phyloP scores from a whole-genome alignment of 2,113 vertebrate genomes.

The Leucopternis melanops region DNA sequence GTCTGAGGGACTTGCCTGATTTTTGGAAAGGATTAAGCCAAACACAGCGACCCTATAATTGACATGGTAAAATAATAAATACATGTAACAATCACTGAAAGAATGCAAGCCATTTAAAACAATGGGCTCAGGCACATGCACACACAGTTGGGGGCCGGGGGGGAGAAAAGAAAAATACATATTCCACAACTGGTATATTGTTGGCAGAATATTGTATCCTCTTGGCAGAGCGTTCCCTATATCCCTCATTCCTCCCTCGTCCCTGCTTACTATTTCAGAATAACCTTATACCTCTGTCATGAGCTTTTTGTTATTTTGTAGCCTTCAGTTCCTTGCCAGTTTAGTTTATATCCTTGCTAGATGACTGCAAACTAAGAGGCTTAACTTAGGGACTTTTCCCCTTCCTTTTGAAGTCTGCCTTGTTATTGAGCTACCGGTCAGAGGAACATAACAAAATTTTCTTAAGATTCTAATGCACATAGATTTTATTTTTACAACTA shows the following conservation, averaged over 20 bases:
- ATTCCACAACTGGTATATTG: not conserved
- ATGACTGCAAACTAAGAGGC: not conserved
- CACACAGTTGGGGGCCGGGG: not conserved
- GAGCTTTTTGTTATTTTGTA: not conserved
- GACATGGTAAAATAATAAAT: not conserved
- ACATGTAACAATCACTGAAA: not conserved
- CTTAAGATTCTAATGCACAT: not conserved
- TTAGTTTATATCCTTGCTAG: not conserved
- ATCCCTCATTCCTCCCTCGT: not conserved
- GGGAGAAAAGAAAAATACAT: not conserved
- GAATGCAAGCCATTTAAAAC: not conserved
- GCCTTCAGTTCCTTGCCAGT: not conserved
- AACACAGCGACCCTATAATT: slow-evolving; percentile 84
- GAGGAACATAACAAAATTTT: not conserved
- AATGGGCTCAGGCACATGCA: not conserved
- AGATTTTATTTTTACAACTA: not conserved
- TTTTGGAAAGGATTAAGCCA: slow-evolving; percentile 85
- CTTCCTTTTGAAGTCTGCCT: not conserved
- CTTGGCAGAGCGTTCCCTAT: not conserved
- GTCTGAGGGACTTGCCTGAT: not conserved
- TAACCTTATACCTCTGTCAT: not conserved
- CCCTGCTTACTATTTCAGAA: not conserved
- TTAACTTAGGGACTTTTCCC: not conserved
- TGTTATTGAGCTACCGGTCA: not conserved
- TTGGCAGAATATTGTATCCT: not conserved